phyloP scores from a whole-genome alignment of 2,113 vertebrate genomes.

The Silurus meridionalis region DNA sequence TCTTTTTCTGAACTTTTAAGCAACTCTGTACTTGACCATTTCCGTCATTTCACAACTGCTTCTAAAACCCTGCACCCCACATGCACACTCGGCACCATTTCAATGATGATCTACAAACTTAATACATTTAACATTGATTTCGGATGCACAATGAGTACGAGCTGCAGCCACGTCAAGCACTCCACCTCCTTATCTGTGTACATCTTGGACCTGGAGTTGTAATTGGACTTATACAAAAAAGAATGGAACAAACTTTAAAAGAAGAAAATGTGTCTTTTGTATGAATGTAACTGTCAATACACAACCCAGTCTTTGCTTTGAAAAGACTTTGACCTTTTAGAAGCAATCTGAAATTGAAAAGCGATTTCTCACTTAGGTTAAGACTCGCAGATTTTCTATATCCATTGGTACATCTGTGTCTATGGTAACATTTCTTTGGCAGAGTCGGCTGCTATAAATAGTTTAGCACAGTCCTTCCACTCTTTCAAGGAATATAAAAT shows the following conservation, averaged over 20 bases:
- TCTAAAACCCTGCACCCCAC: neutral
- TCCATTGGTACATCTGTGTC: constrained; percentile 43
- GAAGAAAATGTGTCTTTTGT: neutral
- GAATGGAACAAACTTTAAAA: neutral
- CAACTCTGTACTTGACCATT: neutral
- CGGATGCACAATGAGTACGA: neutral
- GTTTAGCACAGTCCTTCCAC: too few relatives aligned
- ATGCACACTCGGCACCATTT: neutral
- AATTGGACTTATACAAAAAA: neutral
- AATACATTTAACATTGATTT: neutral
- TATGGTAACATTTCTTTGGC: constrained; percentile 62
- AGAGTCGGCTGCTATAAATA: constrained; percentile 30
- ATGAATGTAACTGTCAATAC: constrained; percentile 31
- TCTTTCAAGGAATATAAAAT: too few relatives aligned
- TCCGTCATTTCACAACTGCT: neutral
- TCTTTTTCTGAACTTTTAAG: neutral
- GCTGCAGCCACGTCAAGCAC: neutral
- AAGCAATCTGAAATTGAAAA: constrained; percentile 36
- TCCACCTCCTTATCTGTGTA: too few relatives aligned
- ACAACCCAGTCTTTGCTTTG: constrained; percentile 16
- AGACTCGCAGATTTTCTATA: constrained; percentile 7
- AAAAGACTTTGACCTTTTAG: constrained; percentile 43
- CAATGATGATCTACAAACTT: neutral
- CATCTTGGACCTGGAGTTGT: neutral
- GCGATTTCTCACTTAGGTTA: constrained; percentile 26